Conservation (phyloP, 2,888 invertebrate genomes). For the Dascillus cervinus region DNA sequence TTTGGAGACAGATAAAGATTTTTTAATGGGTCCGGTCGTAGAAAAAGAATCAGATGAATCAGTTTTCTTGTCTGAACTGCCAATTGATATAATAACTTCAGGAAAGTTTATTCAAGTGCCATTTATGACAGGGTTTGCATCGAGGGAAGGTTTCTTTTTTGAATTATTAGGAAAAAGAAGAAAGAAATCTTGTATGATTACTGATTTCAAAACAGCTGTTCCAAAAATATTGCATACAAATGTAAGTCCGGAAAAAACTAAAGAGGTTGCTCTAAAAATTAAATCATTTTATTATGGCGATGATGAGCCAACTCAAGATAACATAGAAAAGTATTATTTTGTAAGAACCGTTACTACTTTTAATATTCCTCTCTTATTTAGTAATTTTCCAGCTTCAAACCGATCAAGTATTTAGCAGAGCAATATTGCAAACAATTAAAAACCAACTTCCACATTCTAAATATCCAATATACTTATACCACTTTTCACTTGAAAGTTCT, state of each 20-base stretch:
- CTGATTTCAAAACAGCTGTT: background rate
- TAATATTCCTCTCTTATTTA: no score
- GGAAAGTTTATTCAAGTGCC: slow-evolving; percentile 35
- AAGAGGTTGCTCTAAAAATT: slow-evolving; percentile 36
- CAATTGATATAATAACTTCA: slow-evolving; percentile 26
- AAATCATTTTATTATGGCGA: slow-evolving; percentile 42
- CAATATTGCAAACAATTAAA: slow-evolving; percentile 18
- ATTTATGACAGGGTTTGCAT: slow-evolving; percentile 32
- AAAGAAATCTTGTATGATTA: no score
- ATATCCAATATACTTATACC: slow-evolving; percentile 23
- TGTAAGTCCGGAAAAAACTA: slow-evolving; percentile 13
- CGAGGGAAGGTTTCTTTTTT: slow-evolving; percentile 33
- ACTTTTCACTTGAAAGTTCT: slow-evolving; percentile 19
- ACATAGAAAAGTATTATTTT: slow-evolving; percentile 35
- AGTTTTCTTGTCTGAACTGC: slow-evolving; percentile 29
- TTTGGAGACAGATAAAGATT: no score
- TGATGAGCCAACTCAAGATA: slow-evolving; percentile 33
- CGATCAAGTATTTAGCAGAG: slow-evolving; percentile 20
- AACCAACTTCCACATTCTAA: slow-evolving; percentile 12
- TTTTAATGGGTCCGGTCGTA: slow-evolving; percentile 19
- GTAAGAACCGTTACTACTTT: no score
- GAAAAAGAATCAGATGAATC: slow-evolving; percentile 20
- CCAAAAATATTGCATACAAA: background rate
- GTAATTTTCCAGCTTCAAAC: slow-evolving; percentile 17
- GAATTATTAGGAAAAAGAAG: no score